phyloP scores from a whole-genome alignment of 1,140 invertebrate species.

The Steinernema khuongi region DNA sequence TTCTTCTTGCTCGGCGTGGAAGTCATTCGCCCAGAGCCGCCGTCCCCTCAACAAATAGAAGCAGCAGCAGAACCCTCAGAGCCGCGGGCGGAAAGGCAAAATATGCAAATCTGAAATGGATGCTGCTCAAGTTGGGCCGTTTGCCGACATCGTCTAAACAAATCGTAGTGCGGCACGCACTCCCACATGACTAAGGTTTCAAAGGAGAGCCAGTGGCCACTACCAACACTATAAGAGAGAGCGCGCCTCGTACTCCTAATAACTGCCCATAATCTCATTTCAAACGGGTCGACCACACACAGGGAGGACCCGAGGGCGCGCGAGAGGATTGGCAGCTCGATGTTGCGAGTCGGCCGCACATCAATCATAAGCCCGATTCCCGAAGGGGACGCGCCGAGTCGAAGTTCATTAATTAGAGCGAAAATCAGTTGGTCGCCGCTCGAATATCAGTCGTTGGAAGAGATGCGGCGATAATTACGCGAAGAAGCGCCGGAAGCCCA shows the following conservation, averaged over 20 bases:
- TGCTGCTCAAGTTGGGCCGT: slow-evolving; percentile 11
- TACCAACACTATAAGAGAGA: background rate
- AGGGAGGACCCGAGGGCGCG: background rate
- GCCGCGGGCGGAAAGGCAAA: background rate
- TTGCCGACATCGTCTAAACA: background rate
- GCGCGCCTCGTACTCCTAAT: background rate
- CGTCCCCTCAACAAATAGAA: background rate
- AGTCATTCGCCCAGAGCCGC: background rate
- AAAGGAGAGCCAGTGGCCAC: background rate
- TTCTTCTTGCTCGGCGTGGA: slow-evolving; percentile 43
- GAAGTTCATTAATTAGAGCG: slow-evolving; percentile 14
- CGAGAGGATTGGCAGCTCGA: background rate
- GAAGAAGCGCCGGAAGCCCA: background rate
- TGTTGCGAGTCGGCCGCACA: background rate
- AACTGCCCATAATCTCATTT: slow-evolving; percentile 12
- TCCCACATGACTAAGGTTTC: background rate
- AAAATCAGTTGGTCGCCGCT: slow-evolving; percentile 4
- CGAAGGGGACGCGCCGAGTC: background rate
- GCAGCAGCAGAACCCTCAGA: background rate
- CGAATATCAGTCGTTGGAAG: background rate
- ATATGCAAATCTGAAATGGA: background rate
- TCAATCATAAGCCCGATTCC: slow-evolving; percentile 11
- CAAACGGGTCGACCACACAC: background rate
- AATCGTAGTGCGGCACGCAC: background rate
- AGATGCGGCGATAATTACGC: background rate